Percentiles rank a stretch among this genome's conserved stretches.
These are phyloP conservation scores for Gerris lacustris DNA, from an alignment of 2,888 invertebrate genomes.

Conservation along the genomic window DNA sequence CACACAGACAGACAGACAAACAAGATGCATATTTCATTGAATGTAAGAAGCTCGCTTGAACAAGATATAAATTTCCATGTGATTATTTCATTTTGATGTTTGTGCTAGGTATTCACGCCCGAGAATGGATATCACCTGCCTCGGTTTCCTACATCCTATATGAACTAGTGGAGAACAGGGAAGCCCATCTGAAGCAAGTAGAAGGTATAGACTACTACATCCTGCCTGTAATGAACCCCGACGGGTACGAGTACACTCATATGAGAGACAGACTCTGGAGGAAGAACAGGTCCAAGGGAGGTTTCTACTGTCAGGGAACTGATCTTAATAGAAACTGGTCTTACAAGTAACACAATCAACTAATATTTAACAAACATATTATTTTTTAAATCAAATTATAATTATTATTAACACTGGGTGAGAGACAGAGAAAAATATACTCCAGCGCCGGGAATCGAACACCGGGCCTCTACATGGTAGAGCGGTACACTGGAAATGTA, in stretches of 20 bases:
- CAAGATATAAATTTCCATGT: too few species aligned
- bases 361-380: too few species aligned
- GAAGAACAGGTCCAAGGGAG: slow-evolving; percentile 48
- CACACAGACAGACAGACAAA: too few species aligned
- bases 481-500: too few species aligned
- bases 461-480: too few species aligned
- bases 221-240: slow-evolving; percentile 62
- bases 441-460: too few species aligned
- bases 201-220: slow-evolving; percentile 53
- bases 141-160: slow-evolving; percentile 64
- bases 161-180: slow-evolving; percentile 54
- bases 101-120: slow-evolving; percentile 58
- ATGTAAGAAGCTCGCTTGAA: too few species aligned
- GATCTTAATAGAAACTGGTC: slow-evolving; percentile 82
- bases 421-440: too few species aligned
- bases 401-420: too few species aligned
- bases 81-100: too few species aligned
- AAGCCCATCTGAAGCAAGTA: slow-evolving; percentile 45
- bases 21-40: too few species aligned
- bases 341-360: slow-evolving; percentile 44
- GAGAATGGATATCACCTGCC: slow-evolving; percentile 81
- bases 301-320: slow-evolving; percentile 56
- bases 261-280: slow-evolving; percentile 54
- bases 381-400: too few species aligned
- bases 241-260: slow-evolving; percentile 71